Percentiles rank a stretch among this genome's conserved stretches.
Conservation (phyloP, 2,113 vertebrate genomes). For the Calcarius ornatus region DNA sequence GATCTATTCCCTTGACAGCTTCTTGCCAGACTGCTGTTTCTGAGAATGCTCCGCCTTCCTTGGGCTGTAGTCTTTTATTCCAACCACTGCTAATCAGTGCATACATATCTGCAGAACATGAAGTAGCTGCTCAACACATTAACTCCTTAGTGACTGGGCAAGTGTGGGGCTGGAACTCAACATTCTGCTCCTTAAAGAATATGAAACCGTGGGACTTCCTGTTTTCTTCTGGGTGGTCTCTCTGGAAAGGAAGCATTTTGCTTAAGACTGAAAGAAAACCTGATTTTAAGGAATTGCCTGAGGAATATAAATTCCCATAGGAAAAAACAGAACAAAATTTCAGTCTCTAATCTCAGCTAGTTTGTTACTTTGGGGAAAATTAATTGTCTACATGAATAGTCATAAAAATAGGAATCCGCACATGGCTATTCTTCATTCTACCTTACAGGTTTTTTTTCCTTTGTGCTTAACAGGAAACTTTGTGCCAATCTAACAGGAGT, state of each 20-base stretch:
- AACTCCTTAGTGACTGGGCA: slow-evolving; percentile 22
- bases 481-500: not conserved
- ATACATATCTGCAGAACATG: not conserved
- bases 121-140: slow-evolving; percentile 20
- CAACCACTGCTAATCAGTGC: slow-evolving; percentile 36
- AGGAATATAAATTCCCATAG: not conserved
- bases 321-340: not conserved
- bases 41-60: slow-evolving; percentile 39
- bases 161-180: not conserved
- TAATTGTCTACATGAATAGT: not conserved
- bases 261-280: not conserved
- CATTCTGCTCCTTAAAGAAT: not conserved
- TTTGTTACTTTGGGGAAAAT: not conserved
- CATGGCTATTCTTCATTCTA: not conserved
- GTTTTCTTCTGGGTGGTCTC: not conserved
- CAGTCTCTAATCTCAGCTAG: not conserved
- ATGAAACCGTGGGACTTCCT: not conserved
- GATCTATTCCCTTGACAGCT: slow-evolving; percentile 49
- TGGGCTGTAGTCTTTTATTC: slow-evolving; percentile 35
- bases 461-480: not conserved
- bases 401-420: not conserved
- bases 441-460: not conserved
- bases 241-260: not conserved
- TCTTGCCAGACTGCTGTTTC: slow-evolving; percentile 49
- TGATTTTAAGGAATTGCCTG: not conserved